phyloP scores from a whole-genome alignment of 2,888 invertebrate genomes.

The Cyrtodaria siliqua region DNA sequence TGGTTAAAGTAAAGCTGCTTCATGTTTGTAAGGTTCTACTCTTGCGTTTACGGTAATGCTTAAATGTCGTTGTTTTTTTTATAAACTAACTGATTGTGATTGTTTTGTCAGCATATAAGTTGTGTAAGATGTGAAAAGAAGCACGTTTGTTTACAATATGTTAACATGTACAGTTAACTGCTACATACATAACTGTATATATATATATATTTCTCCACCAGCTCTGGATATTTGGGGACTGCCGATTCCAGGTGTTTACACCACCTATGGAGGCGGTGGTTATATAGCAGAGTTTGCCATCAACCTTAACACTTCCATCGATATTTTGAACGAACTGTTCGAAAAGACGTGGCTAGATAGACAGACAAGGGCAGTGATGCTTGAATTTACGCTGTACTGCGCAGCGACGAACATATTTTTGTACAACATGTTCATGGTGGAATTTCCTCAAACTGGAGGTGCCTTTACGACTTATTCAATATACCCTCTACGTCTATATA shows the following conservation, averaged over 20 bases:
- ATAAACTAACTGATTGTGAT: too few relatives aligned
- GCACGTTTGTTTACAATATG: too few relatives aligned
- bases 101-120: too few relatives aligned
- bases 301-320: conserved; percentile 59
- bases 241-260: conserved; percentile 65
- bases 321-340: conserved; percentile 66
- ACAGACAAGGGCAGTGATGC: conserved; percentile 74
- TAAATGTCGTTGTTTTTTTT: too few relatives aligned
- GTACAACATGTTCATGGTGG: conserved; percentile 70
- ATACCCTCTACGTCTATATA: conserved; percentile 53
- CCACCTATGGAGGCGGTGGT: conserved; percentile 75
- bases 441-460: conserved; percentile 61
- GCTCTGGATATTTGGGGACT: conserved; percentile 69
- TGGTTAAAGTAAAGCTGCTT: too few relatives aligned
- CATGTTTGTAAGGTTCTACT: too few relatives aligned
- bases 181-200: too few relatives aligned
- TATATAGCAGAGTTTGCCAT: conserved; percentile 75
- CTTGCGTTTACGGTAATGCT: too few relatives aligned
- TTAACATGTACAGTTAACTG: too few relatives aligned
- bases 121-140: too few relatives aligned
- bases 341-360: conserved; percentile 73
- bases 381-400: conserved; percentile 80
- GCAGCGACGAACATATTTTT: conserved; percentile 76
- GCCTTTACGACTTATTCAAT: conserved; percentile 49
- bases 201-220: neutral